Evolutionary conservation across 2,113 vertebrate species (phyloP).

Genomic region (Xyliphius kryptos): DNA sequence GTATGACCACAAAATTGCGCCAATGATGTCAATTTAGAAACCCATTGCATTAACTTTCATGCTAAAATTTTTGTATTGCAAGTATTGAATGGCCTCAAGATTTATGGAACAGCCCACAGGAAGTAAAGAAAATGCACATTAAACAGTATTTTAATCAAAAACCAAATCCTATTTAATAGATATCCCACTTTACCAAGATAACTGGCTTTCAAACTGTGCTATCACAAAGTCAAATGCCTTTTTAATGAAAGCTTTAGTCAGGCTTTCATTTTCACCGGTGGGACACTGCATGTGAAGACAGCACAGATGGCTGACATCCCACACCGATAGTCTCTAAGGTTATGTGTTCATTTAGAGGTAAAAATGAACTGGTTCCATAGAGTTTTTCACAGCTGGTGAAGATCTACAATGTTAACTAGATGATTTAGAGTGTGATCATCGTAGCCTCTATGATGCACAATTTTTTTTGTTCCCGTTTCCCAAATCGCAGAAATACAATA

Average conservation of each 20-base stretch:
- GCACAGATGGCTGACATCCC: slow-evolving; percentile 17
- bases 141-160: too few species aligned
- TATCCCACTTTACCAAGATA: background rate
- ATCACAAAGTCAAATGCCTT: background rate
- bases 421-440: background rate
- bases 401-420: background rate
- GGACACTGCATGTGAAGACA: background rate
- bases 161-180: too few species aligned
- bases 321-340: slow-evolving; percentile 3
- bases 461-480: too few species aligned
- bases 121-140: too few species aligned
- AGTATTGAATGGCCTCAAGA: too few species aligned
- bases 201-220: background rate
- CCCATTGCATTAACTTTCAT: too few species aligned
- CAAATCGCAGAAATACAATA: background rate
- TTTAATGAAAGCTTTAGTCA: background rate
- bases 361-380: background rate
- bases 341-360: slow-evolving; percentile 27
- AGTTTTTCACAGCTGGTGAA: background rate
- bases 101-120: too few species aligned
- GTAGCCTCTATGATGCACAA: too few species aligned
- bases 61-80: too few species aligned
- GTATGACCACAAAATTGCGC: too few species aligned
- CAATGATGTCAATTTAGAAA: too few species aligned
- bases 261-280: background rate